Percentiles rank a stretch among this genome's conserved stretches.
Evolutionary conservation across 1,140 invertebrate species (phyloP).

Genomic region (Berghia stephanieae): DNA sequence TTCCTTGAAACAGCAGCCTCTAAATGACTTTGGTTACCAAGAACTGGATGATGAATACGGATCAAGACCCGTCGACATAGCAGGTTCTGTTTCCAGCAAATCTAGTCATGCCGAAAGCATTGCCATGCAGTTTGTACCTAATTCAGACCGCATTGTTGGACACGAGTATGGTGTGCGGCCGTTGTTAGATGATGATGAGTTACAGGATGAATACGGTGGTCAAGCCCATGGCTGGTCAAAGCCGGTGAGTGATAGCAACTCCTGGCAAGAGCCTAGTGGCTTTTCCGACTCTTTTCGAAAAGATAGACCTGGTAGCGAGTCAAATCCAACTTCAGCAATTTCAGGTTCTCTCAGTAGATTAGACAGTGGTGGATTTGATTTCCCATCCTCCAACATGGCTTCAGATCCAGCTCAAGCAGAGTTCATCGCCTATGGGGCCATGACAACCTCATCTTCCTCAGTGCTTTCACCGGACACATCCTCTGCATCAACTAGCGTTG

Average conservation of each 20-base stretch:
- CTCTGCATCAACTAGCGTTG: conserved; percentile 37
- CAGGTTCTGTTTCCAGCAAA: not conserved
- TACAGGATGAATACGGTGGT: conserved; percentile 72
- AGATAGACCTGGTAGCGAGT: too few species aligned
- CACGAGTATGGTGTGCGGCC: conserved; percentile 84
- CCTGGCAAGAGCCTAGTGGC: too few species aligned
- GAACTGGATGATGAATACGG: conserved; percentile 66
- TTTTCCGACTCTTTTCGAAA: too few species aligned
- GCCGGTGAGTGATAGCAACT: not conserved
- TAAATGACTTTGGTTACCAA: conserved; percentile 59
- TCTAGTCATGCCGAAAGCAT: not conserved
- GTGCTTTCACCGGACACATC: conserved; percentile 35
- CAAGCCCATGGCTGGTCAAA: conserved; percentile 34
- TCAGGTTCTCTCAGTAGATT: too few species aligned
- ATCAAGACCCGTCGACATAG: conserved; percentile 49
- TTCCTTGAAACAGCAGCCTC: conserved; percentile 29
- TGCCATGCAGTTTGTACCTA: not conserved
- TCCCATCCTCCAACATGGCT: too few species aligned
- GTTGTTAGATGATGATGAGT: conserved; percentile 80
- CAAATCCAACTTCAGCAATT: too few species aligned
- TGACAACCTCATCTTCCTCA: conserved; percentile 33
- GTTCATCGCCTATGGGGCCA: conserved; percentile 20
- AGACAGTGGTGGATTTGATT: too few species aligned
- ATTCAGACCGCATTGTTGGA: conserved; percentile 72
- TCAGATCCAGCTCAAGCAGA: conserved; percentile 40